Conservation (phyloP, 2,888 invertebrate species). For the Lissonota sp. region DNA sequence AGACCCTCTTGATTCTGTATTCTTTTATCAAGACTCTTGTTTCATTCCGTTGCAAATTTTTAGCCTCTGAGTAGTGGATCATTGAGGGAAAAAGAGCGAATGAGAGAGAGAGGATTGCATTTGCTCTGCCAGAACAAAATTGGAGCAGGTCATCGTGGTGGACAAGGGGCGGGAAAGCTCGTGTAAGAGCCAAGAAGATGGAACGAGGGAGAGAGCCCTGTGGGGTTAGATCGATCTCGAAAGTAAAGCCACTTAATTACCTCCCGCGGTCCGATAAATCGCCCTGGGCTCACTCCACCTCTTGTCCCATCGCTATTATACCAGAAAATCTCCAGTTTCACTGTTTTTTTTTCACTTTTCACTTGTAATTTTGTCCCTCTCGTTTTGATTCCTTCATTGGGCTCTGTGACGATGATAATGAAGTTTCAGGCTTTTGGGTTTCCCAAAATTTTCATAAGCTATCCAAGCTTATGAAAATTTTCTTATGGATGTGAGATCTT, state of each 20-base stretch:
- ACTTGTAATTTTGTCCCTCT: background rate
- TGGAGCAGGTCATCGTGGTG: conserved; percentile 38
- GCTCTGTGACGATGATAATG: background rate
- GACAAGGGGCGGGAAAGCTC: background rate
- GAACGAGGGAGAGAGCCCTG: conserved; percentile 6
- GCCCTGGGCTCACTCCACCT: conserved; percentile 5
- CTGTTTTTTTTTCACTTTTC: conserved; percentile 7
- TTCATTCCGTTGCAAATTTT: conserved; percentile 39
- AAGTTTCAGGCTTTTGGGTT: too few relatives aligned
- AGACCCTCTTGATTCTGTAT: conserved; percentile 42
- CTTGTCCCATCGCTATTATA: conserved; percentile 9
- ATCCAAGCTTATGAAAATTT: too few relatives aligned
- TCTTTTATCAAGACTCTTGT: conserved; percentile 33
- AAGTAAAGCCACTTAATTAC: conserved; percentile 57
- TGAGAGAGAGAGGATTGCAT: background rate
- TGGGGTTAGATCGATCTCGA: conserved; percentile 43
- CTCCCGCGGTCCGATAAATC: conserved; percentile 52
- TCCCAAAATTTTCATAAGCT: too few relatives aligned
- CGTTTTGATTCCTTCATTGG: background rate
- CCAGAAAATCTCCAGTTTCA: conserved; percentile 1
- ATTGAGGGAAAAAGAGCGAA: background rate
- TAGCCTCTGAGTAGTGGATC: conserved; percentile 22
- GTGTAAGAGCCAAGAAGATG: conserved; percentile 4
- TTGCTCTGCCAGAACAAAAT: conserved; percentile 40
- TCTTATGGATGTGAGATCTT: too few relatives aligned